Evolutionary conservation across 37 sponge, comb jelly and placozoan species (phyloP).

Genomic region (Petrosia ficiformis): DNA sequence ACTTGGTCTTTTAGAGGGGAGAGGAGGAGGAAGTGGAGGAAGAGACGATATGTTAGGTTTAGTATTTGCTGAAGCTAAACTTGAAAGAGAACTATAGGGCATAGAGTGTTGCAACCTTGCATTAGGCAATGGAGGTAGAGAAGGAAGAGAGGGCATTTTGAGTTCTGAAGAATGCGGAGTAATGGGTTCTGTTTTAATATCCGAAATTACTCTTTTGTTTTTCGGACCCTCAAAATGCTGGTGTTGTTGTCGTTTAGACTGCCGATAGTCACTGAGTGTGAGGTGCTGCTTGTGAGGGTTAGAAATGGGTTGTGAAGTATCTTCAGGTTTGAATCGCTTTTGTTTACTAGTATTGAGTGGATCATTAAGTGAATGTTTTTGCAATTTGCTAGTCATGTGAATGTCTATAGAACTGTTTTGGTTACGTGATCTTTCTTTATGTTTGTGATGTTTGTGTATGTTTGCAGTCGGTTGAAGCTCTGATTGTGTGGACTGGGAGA

Average conservation of each 20-base stretch:
- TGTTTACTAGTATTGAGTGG: background rate
- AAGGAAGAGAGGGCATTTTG: background rate
- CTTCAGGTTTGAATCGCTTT: background rate
- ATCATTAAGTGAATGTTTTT: background rate
- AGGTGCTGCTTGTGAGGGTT: background rate
- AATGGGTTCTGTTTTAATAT: background rate
- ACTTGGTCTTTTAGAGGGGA: background rate
- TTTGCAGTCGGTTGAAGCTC: background rate
- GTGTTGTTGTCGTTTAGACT: background rate
- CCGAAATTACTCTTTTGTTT: background rate
- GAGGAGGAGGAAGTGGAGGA: conserved; percentile 1
- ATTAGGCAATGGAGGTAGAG: background rate
- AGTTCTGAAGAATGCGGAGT: background rate
- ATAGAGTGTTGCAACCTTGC: no score
- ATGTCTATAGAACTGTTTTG: background rate
- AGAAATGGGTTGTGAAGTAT: background rate
- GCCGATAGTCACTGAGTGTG: background rate
- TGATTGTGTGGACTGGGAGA: no score
- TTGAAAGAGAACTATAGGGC: background rate
- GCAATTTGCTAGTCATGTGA: background rate
- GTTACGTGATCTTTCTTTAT: background rate
- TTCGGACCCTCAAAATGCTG: background rate
- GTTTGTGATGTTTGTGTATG: background rate
- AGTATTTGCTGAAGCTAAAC: background rate
- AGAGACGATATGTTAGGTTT: background rate